Base-by-base conservation (phyloP, 2,888 invertebrate genomes). In the Dicyrtoma fusca region DNA sequence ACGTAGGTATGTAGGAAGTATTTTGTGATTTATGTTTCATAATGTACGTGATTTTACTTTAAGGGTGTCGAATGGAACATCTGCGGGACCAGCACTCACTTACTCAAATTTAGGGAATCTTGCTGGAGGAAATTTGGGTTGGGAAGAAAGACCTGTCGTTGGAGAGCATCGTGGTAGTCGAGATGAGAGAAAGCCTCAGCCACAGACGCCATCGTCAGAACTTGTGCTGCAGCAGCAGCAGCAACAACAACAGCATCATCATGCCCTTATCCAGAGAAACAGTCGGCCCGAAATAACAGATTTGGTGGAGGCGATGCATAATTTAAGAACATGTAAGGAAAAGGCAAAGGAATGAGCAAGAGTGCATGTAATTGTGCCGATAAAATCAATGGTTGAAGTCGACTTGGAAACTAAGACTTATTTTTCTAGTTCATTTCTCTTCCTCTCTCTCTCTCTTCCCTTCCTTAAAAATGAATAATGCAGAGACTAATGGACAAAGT, bases 221-320 rank as follows among this genome's bases (percentile, higher is more conserved):
- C 17, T 62, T 26, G 1, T 5, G 13, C 61, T 47, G 21, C 73
- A 61, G 13, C 61, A 55, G 21, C 73, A 61, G 44, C 74, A 72
- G 51, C 77, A 55, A 14, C 44, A 42, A 19, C 51, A 51, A 44
- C 55, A 55, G n/a, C 34, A n/a, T 51, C 66, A 68, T 68, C 66
- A 55, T 19, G 55, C 74, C 49, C 64, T 73, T 69, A 69, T 74
- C 64, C 79, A 78, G 42, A 84, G 84, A 82, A 83, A 82, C 78
- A 77, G 79, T 68, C 83, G 84, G 72, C 87, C 83, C 81, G 88
- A 87, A 83, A 87, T 90, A 83, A 87, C 88, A 73, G 88, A 88
- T 83, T 87, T 89, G 81, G 89, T 87, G 81, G 91, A 89, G 83
- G 88, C 88, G 70, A 87, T 89, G 87, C 88, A 88, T 82, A 88